These are phyloP conservation scores for Silurus aristotelis DNA, from an alignment of 2,797 vertebrate genomes.

Conservation along the genomic window DNA sequence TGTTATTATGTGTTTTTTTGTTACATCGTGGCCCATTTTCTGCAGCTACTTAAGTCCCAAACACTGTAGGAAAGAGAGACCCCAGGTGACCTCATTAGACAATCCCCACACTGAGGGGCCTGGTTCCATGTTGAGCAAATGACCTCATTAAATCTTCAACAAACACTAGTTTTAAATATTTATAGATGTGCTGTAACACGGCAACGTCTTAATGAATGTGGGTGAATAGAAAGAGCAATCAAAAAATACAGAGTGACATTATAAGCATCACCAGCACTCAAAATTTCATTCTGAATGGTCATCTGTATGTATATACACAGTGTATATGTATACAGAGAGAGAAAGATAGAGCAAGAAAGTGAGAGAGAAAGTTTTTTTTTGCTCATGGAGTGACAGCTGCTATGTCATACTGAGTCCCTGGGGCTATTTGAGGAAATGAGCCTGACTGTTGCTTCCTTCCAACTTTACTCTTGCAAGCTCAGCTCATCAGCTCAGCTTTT, in stretches of 20 bases:
- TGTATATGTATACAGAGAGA: too few species aligned
- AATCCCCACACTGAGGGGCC: conserved; percentile 36
- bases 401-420: conserved; percentile 42
- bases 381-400: conserved; percentile 50
- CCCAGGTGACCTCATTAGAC: conserved; percentile 38
- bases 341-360: background rate
- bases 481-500: conserved; percentile 4
- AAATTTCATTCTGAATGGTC: background rate
- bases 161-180: conserved; percentile 57
- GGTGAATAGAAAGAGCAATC: conserved; percentile 13
- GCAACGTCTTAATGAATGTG: conserved; percentile 43
- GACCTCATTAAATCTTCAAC: conserved; percentile 59
- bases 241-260: conserved; percentile 17
- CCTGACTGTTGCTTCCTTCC: conserved; percentile 28
- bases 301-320: background rate
- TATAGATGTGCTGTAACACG: conserved; percentile 41
- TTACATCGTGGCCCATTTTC: conserved; percentile 10
- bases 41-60: conserved; percentile 21
- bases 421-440: conserved; percentile 44
- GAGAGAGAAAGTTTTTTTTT: background rate
- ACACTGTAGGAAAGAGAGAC: conserved; percentile 15
- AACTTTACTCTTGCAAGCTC: conserved; percentile 24
- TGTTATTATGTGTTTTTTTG: background rate
- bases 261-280: conserved; percentile 3
- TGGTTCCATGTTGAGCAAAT: conserved; percentile 51